Evolutionary conservation across 2,113 vertebrate genomes (phyloP), one percentile per base, ranked within the genome.

Genomic region (Epinephelus lanceolatus): DNA sequence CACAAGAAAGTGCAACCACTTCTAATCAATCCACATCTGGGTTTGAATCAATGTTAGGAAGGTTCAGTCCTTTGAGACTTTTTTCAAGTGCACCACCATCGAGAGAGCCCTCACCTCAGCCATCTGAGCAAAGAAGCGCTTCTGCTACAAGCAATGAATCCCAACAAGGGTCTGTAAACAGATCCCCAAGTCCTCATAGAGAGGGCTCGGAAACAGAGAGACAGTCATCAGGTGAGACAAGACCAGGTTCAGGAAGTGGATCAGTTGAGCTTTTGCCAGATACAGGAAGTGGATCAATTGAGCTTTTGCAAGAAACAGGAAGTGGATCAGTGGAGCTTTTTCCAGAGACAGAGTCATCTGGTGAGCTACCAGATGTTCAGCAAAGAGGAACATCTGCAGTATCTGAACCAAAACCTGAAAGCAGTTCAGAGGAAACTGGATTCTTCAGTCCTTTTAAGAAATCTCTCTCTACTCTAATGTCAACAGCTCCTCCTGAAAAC

Each of bases 401-500:
- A 30, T 65, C 81, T 81, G 95, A 94, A 68, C 66, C 86, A 65
- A 94, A 92, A 90, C 66, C 83, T 62, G 94, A 94, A 74, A 71
- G 68, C 52, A 80, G 27, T 83, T 30, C 85, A 68, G 86, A 95
- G 45, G 94, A 93, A 78, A 83, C 92, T 33, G 95, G 96, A 81
- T 97, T 98, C 76, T 96, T 99, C 74, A 97, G 96, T 66, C 97
- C 97, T 18, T 96, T 99, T 66, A 97, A 95, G 84, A 99, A 97
- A 87, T 98, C 97, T 66, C 88, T 98, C 15, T 97, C 96, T 73
- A 96, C 96, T 0, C 91, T 98, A 7, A 96, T 98, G 12, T 94
- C 96, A 84, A 78, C 94, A 61, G 60, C 30, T 73, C 81, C 95
- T 90, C 90, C 74, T 92, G 96, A 91, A 88, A 94, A 88, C 75